phyloP scores from a whole-genome alignment of 2,888 invertebrate genomes.

The Ectropis crepuscularia region DNA sequence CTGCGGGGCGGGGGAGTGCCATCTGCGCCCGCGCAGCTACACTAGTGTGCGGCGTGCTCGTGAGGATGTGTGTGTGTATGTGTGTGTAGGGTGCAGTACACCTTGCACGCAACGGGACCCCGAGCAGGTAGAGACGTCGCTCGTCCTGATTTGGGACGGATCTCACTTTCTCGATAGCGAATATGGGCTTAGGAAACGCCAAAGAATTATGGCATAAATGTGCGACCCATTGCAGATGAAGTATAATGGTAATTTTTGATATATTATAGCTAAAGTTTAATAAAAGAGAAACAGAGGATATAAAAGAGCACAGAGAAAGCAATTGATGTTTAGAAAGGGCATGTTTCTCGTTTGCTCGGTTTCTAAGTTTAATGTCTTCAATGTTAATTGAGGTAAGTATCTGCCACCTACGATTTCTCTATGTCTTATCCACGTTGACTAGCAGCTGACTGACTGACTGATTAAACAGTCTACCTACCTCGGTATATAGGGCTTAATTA shows the following conservation, averaged over 20 bases:
- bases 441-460: no score
- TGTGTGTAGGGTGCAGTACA: conserved; percentile 69
- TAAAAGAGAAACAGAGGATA: no score
- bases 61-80: conserved; percentile 48
- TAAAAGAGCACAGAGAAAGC: no score
- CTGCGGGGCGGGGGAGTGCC: conserved; percentile 50
- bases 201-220: conserved; percentile 33
- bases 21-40: conserved; percentile 59
- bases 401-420: no score
- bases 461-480: no score
- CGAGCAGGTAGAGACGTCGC: conserved; percentile 73
- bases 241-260: background rate
- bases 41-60: conserved; percentile 49
- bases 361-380: no score
- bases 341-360: no score
- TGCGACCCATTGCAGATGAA: conserved; percentile 19
- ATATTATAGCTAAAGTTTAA: background rate
- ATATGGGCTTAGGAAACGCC: conserved; percentile 62
- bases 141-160: conserved; percentile 69
- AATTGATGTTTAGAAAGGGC: no score
- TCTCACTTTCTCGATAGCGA: conserved; percentile 72
- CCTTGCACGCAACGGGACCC: conserved; percentile 83
- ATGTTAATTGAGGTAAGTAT: no score
- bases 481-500: no score
- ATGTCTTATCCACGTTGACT: no score